Evolutionary conservation across 2,888 invertebrate genomes (phyloP).

Genomic region (Melangyna quadrimaculata): DNA sequence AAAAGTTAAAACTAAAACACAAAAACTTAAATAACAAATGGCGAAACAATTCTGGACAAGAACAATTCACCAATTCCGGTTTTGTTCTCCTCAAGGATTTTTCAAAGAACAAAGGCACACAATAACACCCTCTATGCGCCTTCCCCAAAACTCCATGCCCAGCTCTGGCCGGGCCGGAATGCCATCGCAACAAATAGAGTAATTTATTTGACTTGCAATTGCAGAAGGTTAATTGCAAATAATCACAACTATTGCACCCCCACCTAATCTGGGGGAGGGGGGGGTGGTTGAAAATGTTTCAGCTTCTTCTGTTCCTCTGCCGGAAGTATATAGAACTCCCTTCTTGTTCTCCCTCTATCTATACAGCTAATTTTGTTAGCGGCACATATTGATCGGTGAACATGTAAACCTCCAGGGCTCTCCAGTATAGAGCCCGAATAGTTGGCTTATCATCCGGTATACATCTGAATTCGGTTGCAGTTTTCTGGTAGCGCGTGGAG

Average conservation of each 20-base stretch:
- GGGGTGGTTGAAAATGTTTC: neutral
- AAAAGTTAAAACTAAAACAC: constrained; percentile 17
- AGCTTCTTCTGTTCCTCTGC: neutral
- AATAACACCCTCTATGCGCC: neutral
- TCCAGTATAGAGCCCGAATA: neutral
- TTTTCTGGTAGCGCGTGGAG: constrained; percentile 6
- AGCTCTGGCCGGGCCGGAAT: constrained; percentile 34
- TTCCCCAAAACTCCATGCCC: neutral
- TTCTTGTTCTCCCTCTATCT: neutral
- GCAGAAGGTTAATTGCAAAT: constrained; percentile 71
- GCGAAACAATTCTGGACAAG: constrained; percentile 70
- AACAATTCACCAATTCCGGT: constrained; percentile 70
- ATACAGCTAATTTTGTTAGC: constrained; percentile 16
- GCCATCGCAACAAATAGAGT: constrained; percentile 73
- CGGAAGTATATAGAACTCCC: constrained; percentile 22
- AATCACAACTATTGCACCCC: constrained; percentile 67
- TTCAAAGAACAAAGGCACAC: constrained; percentile 35
- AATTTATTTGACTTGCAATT: constrained; percentile 75
- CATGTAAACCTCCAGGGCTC: constrained; percentile 14
- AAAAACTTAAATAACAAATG: constrained; percentile 59
- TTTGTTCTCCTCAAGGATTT: constrained; percentile 54
- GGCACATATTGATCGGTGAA: constrained; percentile 62
- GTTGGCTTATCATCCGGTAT: constrained; percentile 55
- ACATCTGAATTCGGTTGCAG: constrained; percentile 50
- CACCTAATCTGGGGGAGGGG: neutral